Conservation (phyloP, 2,797 vertebrate species). For the Eulemur albifrons region DNA sequence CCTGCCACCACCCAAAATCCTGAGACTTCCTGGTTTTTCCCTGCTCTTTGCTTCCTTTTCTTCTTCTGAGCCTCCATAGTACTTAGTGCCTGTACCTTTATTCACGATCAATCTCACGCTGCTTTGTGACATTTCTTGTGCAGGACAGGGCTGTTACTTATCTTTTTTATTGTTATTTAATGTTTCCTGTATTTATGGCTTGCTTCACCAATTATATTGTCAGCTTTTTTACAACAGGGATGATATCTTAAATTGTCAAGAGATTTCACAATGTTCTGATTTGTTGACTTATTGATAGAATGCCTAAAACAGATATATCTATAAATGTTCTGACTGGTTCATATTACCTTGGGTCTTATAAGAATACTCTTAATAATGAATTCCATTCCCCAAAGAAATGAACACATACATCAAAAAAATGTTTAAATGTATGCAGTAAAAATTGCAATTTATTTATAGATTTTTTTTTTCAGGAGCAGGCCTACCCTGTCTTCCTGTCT, state of each 20-base stretch:
- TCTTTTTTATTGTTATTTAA: slow-evolving; percentile 32
- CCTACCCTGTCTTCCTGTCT: background rate
- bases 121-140: background rate
- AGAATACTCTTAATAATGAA: background rate
- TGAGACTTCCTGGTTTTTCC: background rate
- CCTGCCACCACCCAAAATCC: background rate
- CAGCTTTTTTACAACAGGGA: background rate
- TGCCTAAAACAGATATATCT: background rate
- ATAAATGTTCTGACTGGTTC: background rate
- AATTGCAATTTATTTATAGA: background rate
- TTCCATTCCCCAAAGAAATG: background rate
- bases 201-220: background rate
- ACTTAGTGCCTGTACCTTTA: background rate
- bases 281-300: slow-evolving; percentile 20
- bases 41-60: background rate
- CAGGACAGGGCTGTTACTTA: background rate
- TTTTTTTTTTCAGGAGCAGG: background rate
- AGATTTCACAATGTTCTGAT: slow-evolving; percentile 25
- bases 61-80: background rate
- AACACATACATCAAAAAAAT: background rate
- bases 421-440: slow-evolving; percentile 14
- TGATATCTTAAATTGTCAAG: background rate
- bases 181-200: slow-evolving; percentile 18
- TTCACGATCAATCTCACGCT: background rate
- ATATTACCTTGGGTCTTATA: background rate